phyloP scores from a whole-genome alignment of 2,113 vertebrate genomes.

The Fulica atra region DNA sequence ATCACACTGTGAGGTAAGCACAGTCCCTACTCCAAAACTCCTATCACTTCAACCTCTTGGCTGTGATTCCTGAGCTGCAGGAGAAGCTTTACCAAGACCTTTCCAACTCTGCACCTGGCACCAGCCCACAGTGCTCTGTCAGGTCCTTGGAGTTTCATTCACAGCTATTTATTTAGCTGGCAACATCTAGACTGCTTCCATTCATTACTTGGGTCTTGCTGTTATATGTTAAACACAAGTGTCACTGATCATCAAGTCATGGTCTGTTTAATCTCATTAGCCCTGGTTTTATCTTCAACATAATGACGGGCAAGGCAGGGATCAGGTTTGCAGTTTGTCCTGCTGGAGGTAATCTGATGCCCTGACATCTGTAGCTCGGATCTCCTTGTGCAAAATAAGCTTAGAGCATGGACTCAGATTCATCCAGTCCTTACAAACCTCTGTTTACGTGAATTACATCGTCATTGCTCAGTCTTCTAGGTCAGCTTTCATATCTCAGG shows the following conservation, averaged over 20 bases:
- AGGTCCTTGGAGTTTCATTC: background rate
- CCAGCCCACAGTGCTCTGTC: background rate
- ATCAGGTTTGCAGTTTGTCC: background rate
- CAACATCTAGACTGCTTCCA: background rate
- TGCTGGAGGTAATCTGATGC: background rate
- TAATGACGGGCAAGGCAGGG: background rate
- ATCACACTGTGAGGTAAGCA: background rate
- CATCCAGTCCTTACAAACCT: background rate
- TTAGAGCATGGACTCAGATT: background rate
- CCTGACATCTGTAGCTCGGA: fast-evolving
- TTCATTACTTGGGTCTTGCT: background rate
- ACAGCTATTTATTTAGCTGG: background rate
- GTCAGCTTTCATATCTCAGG: background rate
- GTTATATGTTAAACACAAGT: background rate
- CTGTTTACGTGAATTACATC: background rate
- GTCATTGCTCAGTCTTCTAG: background rate
- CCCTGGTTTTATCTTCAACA: background rate
- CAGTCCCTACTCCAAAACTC: background rate
- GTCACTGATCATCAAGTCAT: background rate
- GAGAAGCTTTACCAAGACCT: background rate
- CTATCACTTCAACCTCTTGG: background rate
- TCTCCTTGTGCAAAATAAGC: fast-evolving
- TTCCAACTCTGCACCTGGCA: background rate
- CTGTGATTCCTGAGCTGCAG: background rate
- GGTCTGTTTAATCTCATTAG: background rate